Evolutionary conservation across 2,888 invertebrate genomes (phyloP), one percentile per base, ranked within the genome.

Genomic region (Drosophila quinaria): DNA sequence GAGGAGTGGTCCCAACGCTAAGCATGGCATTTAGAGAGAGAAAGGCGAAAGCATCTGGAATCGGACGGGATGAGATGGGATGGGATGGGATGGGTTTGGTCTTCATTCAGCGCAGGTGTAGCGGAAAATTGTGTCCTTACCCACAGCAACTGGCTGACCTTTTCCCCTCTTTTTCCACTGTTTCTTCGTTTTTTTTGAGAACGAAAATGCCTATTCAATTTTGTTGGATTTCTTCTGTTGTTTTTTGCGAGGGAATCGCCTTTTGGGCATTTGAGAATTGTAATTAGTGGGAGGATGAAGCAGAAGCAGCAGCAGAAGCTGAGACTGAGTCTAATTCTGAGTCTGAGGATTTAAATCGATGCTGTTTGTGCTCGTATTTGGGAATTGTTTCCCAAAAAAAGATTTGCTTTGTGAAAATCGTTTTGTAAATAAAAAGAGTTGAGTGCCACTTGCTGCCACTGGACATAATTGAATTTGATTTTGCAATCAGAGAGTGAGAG

Each of bases 121-220:
- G 77, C 80, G 81, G 70, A 79, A 79, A 79, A 79, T 74, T 73
- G 81, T 80, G 70, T 70, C 68, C 74, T 73, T 68, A 51, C 60
- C 65, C 33, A 63, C 31, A 51, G 51, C 33, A 44, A 37, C 54
- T 15, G 62, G 33, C 74, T 72, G 77, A 80, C 77, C 73, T 61
- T 78, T 71, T 67, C 31, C 49, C 55, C 19, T 41, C 10, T 4
- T 31, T 42, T 35, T 25, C n/a, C 13, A 0, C 44, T 19, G 19
- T n/a, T 25, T 47, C 13, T n/a, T n/a, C 37, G 37, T 22, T 42
- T 50, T 59, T 52, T 41, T 35, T 35, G 17, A 3, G n/a, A 4
- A 33, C 68, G 61, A 78, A 68, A 79, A 79, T 67, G 67, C 42
- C 54, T 59, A 54, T 75, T 77, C 55, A 76, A 64, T 72, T 54